Evolutionary conservation across 2,797 vertebrate genomes (phyloP).

Genomic region (Euphonia xanthogaster): DNA sequence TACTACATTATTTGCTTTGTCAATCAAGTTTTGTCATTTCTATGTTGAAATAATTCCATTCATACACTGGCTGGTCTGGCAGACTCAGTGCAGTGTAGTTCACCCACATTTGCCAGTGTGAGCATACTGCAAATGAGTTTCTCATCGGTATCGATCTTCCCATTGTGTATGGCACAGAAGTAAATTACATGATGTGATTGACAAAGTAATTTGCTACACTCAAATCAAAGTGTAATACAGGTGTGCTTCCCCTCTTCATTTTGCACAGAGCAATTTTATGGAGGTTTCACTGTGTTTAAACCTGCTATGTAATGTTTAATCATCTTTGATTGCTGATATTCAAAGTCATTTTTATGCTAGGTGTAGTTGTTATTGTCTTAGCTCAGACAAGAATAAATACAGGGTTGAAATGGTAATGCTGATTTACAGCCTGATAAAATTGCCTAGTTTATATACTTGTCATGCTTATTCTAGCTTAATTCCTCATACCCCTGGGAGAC

Average conservation of each 20-base stretch:
- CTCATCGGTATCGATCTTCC: conserved; percentile 54
- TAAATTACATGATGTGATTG: conserved; percentile 40
- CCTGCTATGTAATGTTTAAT: conserved; percentile 54
- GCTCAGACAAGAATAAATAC: conserved; percentile 61
- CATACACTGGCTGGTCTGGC: not conserved
- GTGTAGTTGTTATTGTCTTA: conserved; percentile 61
- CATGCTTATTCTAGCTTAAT: conserved; percentile 66
- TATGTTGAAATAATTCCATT: not conserved
- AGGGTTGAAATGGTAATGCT: conserved; percentile 24
- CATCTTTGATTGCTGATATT: conserved; percentile 70
- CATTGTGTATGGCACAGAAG: conserved; percentile 19
- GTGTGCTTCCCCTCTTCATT: conserved; percentile 45
- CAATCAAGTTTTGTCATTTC: conserved; percentile 3
- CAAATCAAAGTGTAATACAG: conserved; percentile 15
- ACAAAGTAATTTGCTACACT: conserved; percentile 47
- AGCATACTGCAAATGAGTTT: conserved; percentile 10
- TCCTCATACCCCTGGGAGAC: conserved; percentile 46
- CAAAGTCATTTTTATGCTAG: conserved; percentile 54
- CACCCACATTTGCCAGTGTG: not conserved
- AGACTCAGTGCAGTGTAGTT: not conserved
- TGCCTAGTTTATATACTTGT: conserved; percentile 58
- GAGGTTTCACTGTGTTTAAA: conserved; percentile 33
- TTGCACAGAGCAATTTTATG: conserved; percentile 28
- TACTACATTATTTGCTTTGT: not conserved
- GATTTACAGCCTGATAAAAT: conserved; percentile 62